Conservation (phyloP, 2,113 vertebrate species). For the Saccopteryx leptura region DNA sequence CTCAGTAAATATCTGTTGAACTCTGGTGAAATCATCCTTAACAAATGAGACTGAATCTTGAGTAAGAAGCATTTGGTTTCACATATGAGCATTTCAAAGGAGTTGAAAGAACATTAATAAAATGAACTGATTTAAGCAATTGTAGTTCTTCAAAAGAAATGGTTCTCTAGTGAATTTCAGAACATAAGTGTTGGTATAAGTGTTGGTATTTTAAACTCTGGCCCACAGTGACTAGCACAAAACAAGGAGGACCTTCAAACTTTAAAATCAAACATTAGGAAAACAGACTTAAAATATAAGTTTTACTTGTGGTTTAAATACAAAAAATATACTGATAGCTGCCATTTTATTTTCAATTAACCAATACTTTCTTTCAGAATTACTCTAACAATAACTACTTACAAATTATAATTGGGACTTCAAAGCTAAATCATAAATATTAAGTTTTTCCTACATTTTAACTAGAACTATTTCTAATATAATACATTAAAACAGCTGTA, state of each 20-base stretch:
- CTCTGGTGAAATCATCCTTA: not conserved
- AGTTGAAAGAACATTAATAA: constrained; percentile 11
- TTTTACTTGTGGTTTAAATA: not conserved
- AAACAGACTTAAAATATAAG: not conserved
- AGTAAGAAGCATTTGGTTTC: not conserved
- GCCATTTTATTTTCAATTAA: constrained; percentile 39
- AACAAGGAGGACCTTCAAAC: not conserved
- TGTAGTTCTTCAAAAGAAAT: constrained; percentile 47
- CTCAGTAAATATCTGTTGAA: constrained; percentile 9
- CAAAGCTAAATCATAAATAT: not conserved
- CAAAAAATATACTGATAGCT: not conserved
- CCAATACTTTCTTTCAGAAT: constrained; percentile 33
- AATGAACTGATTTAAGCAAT: not conserved
- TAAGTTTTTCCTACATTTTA: not conserved
- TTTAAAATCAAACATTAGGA: not conserved
- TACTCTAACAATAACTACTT: not conserved
- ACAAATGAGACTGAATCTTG: not conserved
- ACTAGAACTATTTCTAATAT: not conserved
- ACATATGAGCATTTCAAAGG: not conserved
- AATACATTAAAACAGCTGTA: not conserved
- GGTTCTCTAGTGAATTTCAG: not conserved
- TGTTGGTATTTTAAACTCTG: constrained; percentile 1
- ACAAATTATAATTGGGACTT: constrained; percentile 11
- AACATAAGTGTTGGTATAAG: not conserved
- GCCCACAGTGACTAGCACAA: not conserved